These are phyloP conservation scores for Exaiptasia diaphana DNA, from an alignment of 64 coral and sea anemone genomes.

Conservation along the genomic window DNA sequence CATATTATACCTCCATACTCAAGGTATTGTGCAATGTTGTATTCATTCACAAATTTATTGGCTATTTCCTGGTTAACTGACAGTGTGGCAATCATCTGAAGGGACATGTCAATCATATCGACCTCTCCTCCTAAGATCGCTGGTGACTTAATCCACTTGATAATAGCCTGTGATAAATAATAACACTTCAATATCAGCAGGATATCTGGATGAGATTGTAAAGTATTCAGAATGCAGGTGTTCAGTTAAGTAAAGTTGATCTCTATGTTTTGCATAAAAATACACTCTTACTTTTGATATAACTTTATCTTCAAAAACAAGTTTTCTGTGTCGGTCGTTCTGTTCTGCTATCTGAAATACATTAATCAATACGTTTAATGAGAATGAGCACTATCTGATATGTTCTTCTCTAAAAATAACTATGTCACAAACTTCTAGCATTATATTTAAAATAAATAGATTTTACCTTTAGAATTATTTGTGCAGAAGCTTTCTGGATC, in stretches of 20 bases:
- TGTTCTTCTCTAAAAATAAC: not conserved
- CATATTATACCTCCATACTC: constrained; percentile 61
- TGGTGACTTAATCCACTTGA: constrained; percentile 59
- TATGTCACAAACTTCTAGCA: no score
- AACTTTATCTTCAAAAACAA: constrained; percentile 70
- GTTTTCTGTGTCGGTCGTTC: constrained; percentile 78
- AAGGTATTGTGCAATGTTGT: constrained; percentile 31
- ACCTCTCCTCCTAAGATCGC: constrained; percentile 27
- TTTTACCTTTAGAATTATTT: constrained; percentile 71
- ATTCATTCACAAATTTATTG: constrained; percentile 55
- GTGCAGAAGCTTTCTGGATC: constrained; percentile 57
- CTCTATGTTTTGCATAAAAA: no score
- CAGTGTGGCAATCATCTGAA: constrained; percentile 46
- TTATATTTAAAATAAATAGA: no score
- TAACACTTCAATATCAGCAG: not conserved
- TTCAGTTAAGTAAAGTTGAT: no score
- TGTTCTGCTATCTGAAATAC: constrained; percentile 76
- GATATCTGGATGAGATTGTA: no score
- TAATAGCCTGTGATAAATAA: constrained; percentile 43
- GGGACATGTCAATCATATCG: constrained; percentile 49
- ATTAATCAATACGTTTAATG: not conserved
- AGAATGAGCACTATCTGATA: not conserved
- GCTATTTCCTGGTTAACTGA: constrained; percentile 61
- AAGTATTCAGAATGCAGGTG: no score
- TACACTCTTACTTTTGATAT: constrained; percentile 79